Conservation (phyloP, 1,140 invertebrate genomes). For the Globodera rostochiensis region DNA sequence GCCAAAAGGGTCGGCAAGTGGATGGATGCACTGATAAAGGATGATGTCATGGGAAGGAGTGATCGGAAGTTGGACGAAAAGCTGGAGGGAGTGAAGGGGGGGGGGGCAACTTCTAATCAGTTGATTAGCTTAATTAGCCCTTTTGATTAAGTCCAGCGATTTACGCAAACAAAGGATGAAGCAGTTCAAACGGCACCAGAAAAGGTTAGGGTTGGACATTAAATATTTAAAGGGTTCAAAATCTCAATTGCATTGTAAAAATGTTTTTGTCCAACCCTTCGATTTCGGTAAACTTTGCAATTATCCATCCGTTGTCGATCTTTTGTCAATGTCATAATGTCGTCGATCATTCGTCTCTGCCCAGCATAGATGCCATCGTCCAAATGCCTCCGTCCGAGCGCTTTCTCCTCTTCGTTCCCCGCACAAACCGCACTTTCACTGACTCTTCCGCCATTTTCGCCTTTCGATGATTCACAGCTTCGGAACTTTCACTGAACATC, state of each 20-base stretch:
- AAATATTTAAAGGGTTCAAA: too few species aligned
- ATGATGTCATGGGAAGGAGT: background rate
- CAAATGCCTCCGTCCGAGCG: background rate
- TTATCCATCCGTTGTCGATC: too few species aligned
- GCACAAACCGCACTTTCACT: background rate
- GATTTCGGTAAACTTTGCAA: too few species aligned
- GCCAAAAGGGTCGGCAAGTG: background rate
- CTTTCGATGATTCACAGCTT: background rate
- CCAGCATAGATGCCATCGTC: background rate
- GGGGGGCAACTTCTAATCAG: background rate
- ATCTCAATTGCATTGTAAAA: too few species aligned
- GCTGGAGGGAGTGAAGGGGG: background rate
- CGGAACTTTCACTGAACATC: slow-evolving; percentile 3
- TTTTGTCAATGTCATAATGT: too few species aligned
- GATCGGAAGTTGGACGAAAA: background rate
- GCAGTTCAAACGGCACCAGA: too few species aligned
- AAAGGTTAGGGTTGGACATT: too few species aligned
- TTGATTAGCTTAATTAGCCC: too few species aligned
- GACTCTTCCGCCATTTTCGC: background rate
- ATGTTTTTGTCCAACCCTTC: too few species aligned
- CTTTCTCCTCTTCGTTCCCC: background rate
- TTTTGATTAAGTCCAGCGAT: too few species aligned
- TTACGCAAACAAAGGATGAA: too few species aligned
- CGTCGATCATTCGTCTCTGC: background rate
- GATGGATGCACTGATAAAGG: background rate